These are phyloP conservation scores for Leucophenga varia DNA, from an alignment of 1,140 invertebrate species.

Conservation along the genomic window DNA sequence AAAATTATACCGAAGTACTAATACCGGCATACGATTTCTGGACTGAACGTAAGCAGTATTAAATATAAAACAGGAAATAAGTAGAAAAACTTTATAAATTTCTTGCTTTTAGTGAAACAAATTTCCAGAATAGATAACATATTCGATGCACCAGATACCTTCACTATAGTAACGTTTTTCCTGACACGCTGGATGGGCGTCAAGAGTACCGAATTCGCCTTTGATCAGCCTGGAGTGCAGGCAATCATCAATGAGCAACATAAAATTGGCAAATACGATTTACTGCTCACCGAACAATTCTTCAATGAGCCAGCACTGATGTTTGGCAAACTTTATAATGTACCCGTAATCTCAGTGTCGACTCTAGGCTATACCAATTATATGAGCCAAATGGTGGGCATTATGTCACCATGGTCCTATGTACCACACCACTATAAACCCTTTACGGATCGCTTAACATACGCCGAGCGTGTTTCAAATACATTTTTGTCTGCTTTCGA, in stretches of 20 bases:
- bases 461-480: constrained; percentile 50
- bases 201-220: constrained; percentile 37
- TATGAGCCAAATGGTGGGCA: constrained; percentile 40
- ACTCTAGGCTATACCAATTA: constrained; percentile 49
- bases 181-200: no score
- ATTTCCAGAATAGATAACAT: no score
- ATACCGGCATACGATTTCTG: constrained; percentile 23
- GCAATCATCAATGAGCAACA: constrained; percentile 43
- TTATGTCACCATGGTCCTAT: constrained; percentile 45
- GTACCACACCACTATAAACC: constrained; percentile 38
- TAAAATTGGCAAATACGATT: constrained; percentile 51
- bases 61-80: no score
- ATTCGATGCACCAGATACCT: no score
- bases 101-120: no score
- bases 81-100: no score
- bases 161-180: no score
- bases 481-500: constrained; percentile 20
- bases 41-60: constrained; percentile 21
- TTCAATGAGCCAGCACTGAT: constrained; percentile 53
- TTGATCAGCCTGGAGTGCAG: constrained; percentile 49
- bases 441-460: constrained; percentile 43
- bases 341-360: constrained; percentile 42
- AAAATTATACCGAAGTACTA: constrained; percentile 19
- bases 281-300: constrained; percentile 54
- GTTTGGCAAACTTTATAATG: constrained; percentile 52